Conservation (phyloP, 2,888 invertebrate species). For the Calliopum simillimum region DNA sequence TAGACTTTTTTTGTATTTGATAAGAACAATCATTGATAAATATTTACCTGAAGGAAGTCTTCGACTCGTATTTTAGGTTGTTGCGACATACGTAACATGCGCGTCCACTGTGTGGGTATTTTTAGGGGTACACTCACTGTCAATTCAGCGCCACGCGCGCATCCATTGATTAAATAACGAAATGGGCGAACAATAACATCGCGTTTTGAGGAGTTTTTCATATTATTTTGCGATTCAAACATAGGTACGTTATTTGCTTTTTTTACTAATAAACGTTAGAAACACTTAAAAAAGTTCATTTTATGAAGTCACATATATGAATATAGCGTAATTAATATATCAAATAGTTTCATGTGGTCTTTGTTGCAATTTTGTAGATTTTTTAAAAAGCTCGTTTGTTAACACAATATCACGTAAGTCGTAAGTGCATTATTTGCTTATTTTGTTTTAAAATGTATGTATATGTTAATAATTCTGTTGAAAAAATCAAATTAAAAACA, state of each 20-base stretch:
- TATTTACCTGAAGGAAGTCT: slow-evolving; percentile 63
- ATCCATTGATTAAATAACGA: slow-evolving; percentile 60
- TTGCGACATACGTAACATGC: slow-evolving; percentile 62
- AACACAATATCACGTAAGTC: too few relatives aligned
- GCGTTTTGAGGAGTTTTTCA: slow-evolving; percentile 58
- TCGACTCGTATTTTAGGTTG: slow-evolving; percentile 61
- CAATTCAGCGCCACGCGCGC: slow-evolving; percentile 58
- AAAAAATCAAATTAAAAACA: too few relatives aligned
- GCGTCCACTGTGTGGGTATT: slow-evolving; percentile 63
- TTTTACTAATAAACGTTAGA: background rate
- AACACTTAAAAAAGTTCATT: background rate
- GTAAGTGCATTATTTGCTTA: too few relatives aligned
- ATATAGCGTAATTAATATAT: too few relatives aligned
- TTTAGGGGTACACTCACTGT: slow-evolving; percentile 59
- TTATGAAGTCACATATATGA: background rate
- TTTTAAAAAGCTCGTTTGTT: too few relatives aligned
- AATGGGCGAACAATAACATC: slow-evolving; percentile 57
- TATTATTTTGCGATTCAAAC: slow-evolving; percentile 40
- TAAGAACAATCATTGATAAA: background rate
- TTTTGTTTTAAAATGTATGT: too few relatives aligned
- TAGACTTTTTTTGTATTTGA: too few relatives aligned
- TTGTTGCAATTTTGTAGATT: too few relatives aligned
- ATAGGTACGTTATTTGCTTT: background rate
- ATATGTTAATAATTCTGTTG: too few relatives aligned
- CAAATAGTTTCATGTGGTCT: too few relatives aligned